A percentile compares a stretch with the other conserved stretches of the same genome.
Conservation (phyloP, 2,888 invertebrate genomes). For the Emesis furor region DNA sequence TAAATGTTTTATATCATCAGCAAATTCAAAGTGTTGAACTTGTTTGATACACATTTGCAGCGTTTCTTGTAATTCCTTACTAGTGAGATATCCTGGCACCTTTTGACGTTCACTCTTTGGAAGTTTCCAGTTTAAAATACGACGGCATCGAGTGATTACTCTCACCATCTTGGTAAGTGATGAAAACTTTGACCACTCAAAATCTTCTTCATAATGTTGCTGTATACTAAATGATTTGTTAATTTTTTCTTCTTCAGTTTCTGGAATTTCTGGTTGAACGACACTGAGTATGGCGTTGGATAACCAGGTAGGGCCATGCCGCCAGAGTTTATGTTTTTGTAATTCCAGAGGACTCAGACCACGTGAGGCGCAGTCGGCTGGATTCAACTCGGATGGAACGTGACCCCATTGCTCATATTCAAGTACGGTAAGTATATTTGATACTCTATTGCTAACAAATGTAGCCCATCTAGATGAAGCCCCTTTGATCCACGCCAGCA, state of each 20-base stretch:
- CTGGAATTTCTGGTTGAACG: neutral
- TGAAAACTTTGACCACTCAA: no score
- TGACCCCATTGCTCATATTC: constrained; percentile 45
- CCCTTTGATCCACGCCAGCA: constrained; percentile 54
- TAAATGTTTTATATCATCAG: neutral
- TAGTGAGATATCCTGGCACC: neutral
- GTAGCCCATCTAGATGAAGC: constrained; percentile 37
- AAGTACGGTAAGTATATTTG: constrained; percentile 62
- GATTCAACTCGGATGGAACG: constrained; percentile 66
- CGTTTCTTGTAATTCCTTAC: neutral
- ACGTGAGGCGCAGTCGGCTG: constrained; percentile 64
- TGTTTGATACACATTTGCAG: neutral
- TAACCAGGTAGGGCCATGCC: constrained; percentile 29
- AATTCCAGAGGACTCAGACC: constrained; percentile 15
- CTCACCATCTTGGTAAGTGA: neutral
- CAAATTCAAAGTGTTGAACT: neutral
- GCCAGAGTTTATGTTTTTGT: constrained; percentile 14
- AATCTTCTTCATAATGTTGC: no score
- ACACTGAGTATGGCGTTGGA: no score
- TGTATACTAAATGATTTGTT: neutral
- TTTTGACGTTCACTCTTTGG: neutral
- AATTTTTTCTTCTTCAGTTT: neutral
- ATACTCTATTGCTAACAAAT: constrained; percentile 59
- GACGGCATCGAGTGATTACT: neutral
- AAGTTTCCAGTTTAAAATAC: neutral